These are phyloP conservation scores for Moxostoma hubbsi DNA, from an alignment of 2,797 vertebrate species.

Conservation along the genomic window DNA sequence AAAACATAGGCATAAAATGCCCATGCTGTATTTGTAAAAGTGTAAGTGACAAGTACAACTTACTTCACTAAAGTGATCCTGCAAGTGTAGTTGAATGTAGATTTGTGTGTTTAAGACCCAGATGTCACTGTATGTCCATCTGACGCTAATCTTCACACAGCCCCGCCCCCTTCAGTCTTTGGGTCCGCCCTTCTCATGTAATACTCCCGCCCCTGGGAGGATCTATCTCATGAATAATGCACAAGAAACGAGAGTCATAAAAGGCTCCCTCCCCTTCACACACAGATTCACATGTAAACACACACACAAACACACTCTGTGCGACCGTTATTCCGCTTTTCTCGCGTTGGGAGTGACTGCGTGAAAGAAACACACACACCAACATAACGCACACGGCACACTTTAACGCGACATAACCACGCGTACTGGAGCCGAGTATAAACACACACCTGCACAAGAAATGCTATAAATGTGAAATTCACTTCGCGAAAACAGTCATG, in stretches of 20 bases:
- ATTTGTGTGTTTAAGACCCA: conserved; percentile 4
- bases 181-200: conserved; percentile 18
- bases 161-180: conserved; percentile 38
- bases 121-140: background rate
- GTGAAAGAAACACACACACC: background rate
- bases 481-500: conserved; percentile 22
- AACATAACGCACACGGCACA: background rate
- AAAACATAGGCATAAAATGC: too few relatives aligned
- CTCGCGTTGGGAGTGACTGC: conserved; percentile 32
- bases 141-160: background rate
- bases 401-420: conserved; percentile 3
- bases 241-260: conserved; percentile 12
- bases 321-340: conserved; percentile 44
- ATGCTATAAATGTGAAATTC: conserved; percentile 18
- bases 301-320: conserved; percentile 4
- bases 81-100: background rate
- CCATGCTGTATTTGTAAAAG: background rate
- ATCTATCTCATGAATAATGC: conserved; percentile 59
- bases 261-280: background rate
- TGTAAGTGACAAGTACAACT: background rate
- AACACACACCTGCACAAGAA: conserved; percentile 27
- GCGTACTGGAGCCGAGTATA: conserved; percentile 6
- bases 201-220: conserved; percentile 43
- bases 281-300: conserved; percentile 21
- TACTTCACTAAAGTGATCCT: background rate